Evolutionary conservation across 2,888 invertebrate species (phyloP), one percentile per base, ranked within the genome.

Genomic region (Lapara coniferarum): DNA sequence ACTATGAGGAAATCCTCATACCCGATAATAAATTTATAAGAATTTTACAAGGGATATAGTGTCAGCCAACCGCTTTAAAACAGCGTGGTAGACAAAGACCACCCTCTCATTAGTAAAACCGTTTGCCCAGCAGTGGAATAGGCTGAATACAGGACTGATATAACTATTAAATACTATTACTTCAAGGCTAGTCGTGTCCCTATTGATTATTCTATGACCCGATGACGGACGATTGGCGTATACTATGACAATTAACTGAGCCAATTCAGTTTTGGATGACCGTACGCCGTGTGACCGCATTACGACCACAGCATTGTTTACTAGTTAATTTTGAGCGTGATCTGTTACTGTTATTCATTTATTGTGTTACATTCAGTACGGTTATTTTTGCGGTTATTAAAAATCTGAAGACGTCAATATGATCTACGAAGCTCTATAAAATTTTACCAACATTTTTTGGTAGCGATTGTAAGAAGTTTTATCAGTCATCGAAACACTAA

Each of bases 201-300:
- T 16, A 55, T 19, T 1, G 16, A n/a, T 16, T 19, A 10, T 19
- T 19, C 12, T 19, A 55, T 19, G 55, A 55, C 19, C 19, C 1
- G 51, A 51, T 51, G 13, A 51, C 10, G 13, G 51, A 46, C 4
- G 25, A 12, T 55, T 55, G 19, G 55, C 55, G 10, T 55, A 55
- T 55, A 10, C 55, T 10, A n/a, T 55, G 55, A 19, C 55, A 19
- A 55, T 19, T 55, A 19, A 55, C 10, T 12, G 55, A 55, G 55
- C 55, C 55, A 55, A 55, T 55, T 10, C 19, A 1, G 55, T 55
- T 19, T 55, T 19, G 19, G 55, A 55, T 12, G 19, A 10, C 55
- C 10, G 55, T 55, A 19, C 19, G 55, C 55, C 10, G 55, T 19
- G 55, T 55, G 55, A 55, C 55, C 55, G 19, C 55, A 55, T 55